Percentiles rank a stretch among this genome's conserved stretches.
Conservation (phyloP, 2,113 vertebrate species). For the Ailurus styani region DNA sequence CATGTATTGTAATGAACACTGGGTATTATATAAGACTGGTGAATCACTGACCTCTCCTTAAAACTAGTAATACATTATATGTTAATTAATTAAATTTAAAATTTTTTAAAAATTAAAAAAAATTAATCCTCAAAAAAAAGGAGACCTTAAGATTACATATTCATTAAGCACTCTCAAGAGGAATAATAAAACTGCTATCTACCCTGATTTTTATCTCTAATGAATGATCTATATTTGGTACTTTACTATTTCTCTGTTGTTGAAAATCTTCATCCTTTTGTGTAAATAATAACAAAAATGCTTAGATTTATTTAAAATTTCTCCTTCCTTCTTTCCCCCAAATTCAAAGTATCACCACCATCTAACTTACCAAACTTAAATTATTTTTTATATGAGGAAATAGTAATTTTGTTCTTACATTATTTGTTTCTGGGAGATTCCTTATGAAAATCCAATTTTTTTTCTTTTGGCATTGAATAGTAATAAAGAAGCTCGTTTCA, state of each 20-base stretch:
- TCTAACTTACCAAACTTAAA: neutral
- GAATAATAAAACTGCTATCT: neutral
- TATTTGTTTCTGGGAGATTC: neutral
- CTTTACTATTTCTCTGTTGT: neutral
- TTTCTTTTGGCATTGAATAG: neutral
- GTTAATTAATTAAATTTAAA: too few species aligned
- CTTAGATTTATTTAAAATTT: constrained; percentile 4
- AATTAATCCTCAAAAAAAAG: neutral
- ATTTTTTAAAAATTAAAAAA: too few species aligned
- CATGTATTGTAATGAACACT: too few species aligned
- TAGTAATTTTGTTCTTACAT: neutral
- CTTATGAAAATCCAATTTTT: neutral
- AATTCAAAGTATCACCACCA: neutral
- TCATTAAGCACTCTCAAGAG: neutral
- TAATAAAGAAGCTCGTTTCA: neutral
- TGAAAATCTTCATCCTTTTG: neutral
- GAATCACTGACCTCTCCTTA: too few species aligned
- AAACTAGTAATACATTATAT: too few species aligned
- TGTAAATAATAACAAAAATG: constrained; percentile 8
- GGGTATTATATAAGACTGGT: too few species aligned
- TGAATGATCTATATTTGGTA: neutral
- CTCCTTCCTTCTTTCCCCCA: neutral
- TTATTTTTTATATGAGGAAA: neutral
- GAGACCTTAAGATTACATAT: neutral
- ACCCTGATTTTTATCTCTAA: neutral